phyloP scores from a whole-genome alignment of 2,113 vertebrate genomes.

The Typhlomys cinereus region DNA sequence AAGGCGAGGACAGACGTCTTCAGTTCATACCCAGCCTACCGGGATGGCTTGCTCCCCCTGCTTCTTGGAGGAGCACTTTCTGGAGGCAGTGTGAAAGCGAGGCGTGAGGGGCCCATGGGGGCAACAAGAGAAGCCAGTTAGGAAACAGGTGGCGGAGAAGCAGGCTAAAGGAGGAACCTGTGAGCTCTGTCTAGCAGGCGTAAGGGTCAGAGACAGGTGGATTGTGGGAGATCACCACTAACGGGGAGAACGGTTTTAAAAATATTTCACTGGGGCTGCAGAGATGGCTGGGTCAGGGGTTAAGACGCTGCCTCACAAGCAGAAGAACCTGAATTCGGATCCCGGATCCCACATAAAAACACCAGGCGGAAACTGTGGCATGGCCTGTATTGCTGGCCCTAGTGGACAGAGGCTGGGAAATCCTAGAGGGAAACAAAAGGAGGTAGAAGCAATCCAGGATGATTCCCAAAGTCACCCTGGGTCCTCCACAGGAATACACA shows the following conservation, averaged over 20 bases:
- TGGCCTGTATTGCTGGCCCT: no score
- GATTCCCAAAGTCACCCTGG: no score
- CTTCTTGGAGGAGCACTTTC: neutral
- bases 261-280: no score
- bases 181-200: neutral
- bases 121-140: neutral
- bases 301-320: no score
- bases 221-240: neutral
- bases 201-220: neutral
- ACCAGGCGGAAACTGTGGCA: no score
- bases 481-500: no score
- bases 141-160: neutral
- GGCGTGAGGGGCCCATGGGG: neutral
- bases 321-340: no score
- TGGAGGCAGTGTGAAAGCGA: neutral
- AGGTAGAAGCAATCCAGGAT: no score
- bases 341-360: no score
- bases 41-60: neutral
- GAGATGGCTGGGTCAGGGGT: no score
- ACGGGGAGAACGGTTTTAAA: neutral
- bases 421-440: no score
- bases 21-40: fast-evolving
- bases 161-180: neutral
- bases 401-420: no score
- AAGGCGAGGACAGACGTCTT: neutral